Conservation (phyloP, 30 jellyfish, hydroid and myxozoan genomes). For the Pelagia noctiluca region DNA sequence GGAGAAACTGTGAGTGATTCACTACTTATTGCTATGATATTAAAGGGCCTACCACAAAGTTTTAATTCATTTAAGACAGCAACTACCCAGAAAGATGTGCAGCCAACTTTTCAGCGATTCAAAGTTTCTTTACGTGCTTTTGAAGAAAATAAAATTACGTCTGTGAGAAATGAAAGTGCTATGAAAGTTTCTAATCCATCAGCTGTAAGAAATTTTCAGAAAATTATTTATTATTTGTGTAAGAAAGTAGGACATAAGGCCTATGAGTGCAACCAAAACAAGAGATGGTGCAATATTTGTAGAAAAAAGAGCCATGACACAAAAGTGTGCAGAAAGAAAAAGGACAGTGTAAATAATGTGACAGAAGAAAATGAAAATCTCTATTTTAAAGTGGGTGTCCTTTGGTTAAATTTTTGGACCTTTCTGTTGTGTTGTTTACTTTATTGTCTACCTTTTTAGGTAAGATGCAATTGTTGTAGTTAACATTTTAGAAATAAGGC, state of each 20-base stretch:
- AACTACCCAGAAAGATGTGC: slow-evolving; percentile 52
- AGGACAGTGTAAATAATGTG: slow-evolving; percentile 44
- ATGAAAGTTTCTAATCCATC: slow-evolving; percentile 5
- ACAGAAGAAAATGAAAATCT: slow-evolving; percentile 13
- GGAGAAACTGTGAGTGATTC: slow-evolving; percentile 53
- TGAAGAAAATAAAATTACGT: slow-evolving; percentile 33
- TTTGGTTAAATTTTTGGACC: background rate
- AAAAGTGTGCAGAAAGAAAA: slow-evolving; percentile 29
- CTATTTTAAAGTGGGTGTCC: background rate
- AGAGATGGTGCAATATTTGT: slow-evolving; percentile 55
- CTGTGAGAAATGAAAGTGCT: slow-evolving; percentile 9
- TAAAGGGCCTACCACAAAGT: slow-evolving; percentile 72
- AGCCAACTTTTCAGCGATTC: slow-evolving; percentile 36
- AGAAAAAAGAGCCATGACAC: slow-evolving; percentile 47
- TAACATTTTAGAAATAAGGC: too few species aligned
- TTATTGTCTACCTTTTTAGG: background rate
- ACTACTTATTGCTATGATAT: slow-evolving; percentile 65
- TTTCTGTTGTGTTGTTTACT: background rate
- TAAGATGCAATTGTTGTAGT: background rate
- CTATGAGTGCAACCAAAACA: slow-evolving; percentile 16
- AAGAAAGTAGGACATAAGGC: slow-evolving; percentile 5
- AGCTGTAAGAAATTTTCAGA: background rate
- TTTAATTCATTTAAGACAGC: slow-evolving; percentile 64
- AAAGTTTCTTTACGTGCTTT: slow-evolving; percentile 13
- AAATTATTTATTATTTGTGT: background rate